Percentiles rank a stretch among this genome's conserved stretches.
These are phyloP conservation scores for Hippocampus abdominalis DNA, from an alignment of 2,113 vertebrate species.

Conservation along the genomic window DNA sequence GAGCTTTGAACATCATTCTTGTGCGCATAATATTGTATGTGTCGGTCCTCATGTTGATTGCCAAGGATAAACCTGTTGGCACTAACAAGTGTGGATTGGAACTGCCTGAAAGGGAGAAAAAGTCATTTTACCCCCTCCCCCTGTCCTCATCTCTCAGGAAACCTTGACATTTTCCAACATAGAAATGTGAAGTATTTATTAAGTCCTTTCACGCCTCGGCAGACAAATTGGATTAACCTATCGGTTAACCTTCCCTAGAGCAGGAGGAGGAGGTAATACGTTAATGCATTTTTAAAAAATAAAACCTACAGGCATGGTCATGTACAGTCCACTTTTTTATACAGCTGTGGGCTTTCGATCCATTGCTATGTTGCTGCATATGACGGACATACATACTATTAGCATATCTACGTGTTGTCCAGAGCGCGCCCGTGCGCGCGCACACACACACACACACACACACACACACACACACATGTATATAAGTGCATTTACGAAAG, in stretches of 20 bases:
- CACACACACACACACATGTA: not conserved
- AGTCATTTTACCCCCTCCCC: conserved; percentile 52
- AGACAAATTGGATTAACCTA: conserved; percentile 76
- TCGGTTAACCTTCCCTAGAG: conserved; percentile 73
- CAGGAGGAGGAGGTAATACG: conserved; percentile 53
- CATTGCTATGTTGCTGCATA: no score
- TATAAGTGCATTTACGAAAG: not conserved
- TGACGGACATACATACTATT: not conserved
- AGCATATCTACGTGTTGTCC: not conserved
- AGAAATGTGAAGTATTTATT: conserved; percentile 70
- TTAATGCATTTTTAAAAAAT: conserved; percentile 59
- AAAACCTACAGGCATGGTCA: conserved; percentile 44
- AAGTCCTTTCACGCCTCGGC: conserved; percentile 68
- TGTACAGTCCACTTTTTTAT: not conserved
- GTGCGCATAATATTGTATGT: conserved; percentile 36
- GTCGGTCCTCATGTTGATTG: conserved; percentile 58
- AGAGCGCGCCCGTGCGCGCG: not conserved
- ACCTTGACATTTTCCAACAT: conserved; percentile 72
- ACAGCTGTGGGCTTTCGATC: no score
- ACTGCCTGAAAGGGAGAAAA: conserved; percentile 63
- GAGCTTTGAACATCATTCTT: conserved; percentile 18
- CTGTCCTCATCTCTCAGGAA: conserved; percentile 65
- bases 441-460: no score
- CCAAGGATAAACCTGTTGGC: conserved; percentile 67
- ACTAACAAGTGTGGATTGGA: conserved; percentile 64